Conservation (phyloP, 2,888 invertebrate species). For the Leucophora obtusa region DNA sequence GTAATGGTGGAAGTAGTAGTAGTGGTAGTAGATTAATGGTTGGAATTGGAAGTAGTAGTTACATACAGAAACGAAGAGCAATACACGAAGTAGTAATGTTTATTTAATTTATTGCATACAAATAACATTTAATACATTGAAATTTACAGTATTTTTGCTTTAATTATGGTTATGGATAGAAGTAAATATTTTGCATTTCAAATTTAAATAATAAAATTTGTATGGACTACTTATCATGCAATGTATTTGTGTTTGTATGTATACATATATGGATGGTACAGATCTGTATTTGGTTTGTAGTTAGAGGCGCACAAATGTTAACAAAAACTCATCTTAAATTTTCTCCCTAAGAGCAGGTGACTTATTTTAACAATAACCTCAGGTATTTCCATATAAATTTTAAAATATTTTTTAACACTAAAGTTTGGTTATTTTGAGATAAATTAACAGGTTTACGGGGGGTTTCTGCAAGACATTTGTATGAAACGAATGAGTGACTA, state of each 20-base stretch:
- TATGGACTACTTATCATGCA: conserved; percentile 1
- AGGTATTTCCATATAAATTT: too few relatives aligned
- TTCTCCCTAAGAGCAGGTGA: too few relatives aligned
- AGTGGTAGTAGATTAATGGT: conserved; percentile 1
- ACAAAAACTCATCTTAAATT: too few relatives aligned
- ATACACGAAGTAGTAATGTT: conserved; percentile 46
- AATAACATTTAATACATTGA: conserved; percentile 11
- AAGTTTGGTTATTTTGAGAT: too few relatives aligned
- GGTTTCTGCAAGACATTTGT: too few relatives aligned
- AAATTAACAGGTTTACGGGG: too few relatives aligned
- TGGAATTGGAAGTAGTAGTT: conserved; percentile 28
- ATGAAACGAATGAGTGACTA: too few relatives aligned
- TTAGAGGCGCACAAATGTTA: too few relatives aligned
- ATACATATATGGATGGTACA: neutral
- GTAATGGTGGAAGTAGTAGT: neutral
- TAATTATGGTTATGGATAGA: neutral
- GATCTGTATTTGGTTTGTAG: neutral
- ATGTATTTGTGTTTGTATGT: neutral
- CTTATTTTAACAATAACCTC: too few relatives aligned
- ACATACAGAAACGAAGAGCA: conserved; percentile 41
- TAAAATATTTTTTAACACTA: too few relatives aligned
- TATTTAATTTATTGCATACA: conserved; percentile 28
- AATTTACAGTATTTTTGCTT: conserved; percentile 17
- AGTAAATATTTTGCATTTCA: conserved; percentile 5
- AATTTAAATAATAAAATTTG: neutral